Evolutionary conservation across 2,113 vertebrate genomes (phyloP).

Genomic region (Elaphurus davidianus): DNA sequence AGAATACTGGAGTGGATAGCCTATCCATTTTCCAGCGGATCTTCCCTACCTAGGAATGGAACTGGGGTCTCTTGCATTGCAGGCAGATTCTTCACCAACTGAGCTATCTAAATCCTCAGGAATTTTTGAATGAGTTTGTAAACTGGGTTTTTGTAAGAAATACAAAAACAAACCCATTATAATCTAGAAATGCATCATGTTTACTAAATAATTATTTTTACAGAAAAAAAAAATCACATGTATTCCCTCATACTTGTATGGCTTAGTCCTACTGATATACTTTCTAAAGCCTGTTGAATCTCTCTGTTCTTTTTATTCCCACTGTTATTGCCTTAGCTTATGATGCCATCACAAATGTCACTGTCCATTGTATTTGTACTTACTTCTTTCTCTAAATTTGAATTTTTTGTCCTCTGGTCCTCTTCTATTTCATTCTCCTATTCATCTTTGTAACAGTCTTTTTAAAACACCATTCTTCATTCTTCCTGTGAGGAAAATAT

Average conservation of each 20-base stretch:
- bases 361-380: not conserved
- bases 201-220: not conserved
- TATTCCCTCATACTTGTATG: accelerated
- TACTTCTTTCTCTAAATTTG: not conserved
- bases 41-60: not conserved
- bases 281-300: not conserved
- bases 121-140: not conserved
- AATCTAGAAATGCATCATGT: not conserved
- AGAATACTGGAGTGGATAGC: not conserved
- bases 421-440: not conserved
- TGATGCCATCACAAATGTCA: not conserved
- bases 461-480: not conserved
- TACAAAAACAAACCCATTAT: not conserved
- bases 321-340: not conserved
- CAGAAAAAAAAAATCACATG: not conserved
- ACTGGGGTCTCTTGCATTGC: not conserved
- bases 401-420: not conserved
- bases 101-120: not conserved
- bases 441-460: not conserved
- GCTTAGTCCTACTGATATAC: not conserved
- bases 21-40: not conserved
- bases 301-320: not conserved
- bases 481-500: not conserved
- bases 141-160: not conserved
- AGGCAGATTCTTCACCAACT: not conserved